phyloP scores from a whole-genome alignment of 2,113 vertebrate genomes.

The Erythrocercus mccallii region DNA sequence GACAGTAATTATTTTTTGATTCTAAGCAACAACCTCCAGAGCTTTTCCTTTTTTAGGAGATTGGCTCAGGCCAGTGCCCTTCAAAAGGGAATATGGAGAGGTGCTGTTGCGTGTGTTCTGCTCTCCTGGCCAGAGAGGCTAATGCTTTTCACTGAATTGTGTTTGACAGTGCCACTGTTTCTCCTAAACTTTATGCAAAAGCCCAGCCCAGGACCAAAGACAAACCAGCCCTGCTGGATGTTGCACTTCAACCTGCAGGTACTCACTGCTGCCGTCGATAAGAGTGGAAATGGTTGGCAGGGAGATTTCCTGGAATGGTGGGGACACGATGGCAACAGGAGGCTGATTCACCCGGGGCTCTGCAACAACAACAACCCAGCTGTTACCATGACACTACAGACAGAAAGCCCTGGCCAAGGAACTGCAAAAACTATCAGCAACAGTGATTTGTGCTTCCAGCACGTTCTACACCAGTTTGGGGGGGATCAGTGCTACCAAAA shows the following conservation, averaged over 20 bases:
- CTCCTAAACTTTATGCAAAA: not conserved
- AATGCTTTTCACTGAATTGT: not conserved
- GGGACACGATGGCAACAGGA: constrained; percentile 91
- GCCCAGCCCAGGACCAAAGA: not conserved
- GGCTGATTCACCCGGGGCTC: constrained; percentile 92
- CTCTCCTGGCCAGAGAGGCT: not conserved
- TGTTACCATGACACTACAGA: not conserved
- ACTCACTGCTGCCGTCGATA: constrained; percentile 97
- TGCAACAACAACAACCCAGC: constrained; percentile 65
- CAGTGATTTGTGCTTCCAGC: not conserved
- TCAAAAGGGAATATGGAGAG: not conserved
- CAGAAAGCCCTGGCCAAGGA: not conserved
- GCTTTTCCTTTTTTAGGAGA: not conserved
- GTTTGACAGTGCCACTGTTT: not conserved
- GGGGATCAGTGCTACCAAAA: not conserved
- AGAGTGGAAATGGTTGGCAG: constrained; percentile 94
- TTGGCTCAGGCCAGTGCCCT: not conserved
- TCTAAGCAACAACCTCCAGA: not conserved
- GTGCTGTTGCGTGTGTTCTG: not conserved
- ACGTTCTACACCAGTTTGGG: rapidly evolving
- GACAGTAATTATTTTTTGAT: not conserved
- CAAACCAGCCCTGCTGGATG: not conserved
- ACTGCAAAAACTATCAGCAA: not conserved
- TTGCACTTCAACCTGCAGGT: not conserved
- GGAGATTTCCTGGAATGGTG: constrained; percentile 91